Evolutionary conservation across 2,797 vertebrate species (phyloP).

Genomic region (Chrosomus eos): DNA sequence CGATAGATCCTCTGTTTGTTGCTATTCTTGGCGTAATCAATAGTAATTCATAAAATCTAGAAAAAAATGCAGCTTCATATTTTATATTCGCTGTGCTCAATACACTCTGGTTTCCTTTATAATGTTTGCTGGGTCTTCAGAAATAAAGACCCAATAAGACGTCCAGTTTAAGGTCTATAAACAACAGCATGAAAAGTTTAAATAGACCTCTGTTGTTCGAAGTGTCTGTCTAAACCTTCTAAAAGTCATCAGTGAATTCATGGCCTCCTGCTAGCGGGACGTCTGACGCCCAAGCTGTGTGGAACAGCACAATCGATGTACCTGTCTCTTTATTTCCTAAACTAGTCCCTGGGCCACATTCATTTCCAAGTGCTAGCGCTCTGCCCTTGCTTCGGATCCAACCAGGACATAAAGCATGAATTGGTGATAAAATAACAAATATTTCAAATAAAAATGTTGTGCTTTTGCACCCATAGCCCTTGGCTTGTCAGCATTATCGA

Average conservation of each 20-base stretch:
- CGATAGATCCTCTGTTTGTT: slow-evolving; percentile 1
- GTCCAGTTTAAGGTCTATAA: slow-evolving; percentile 23
- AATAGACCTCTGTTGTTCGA: slow-evolving; percentile 15
- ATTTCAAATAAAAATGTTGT: slow-evolving; percentile 12
- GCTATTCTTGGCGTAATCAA: slow-evolving; percentile 20
- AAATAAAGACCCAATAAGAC: slow-evolving; percentile 26
- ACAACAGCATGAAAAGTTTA: slow-evolving; percentile 21
- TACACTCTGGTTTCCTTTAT: not conserved
- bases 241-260: slow-evolving; percentile 34
- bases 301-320: slow-evolving; percentile 27
- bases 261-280: not conserved
- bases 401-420: slow-evolving; percentile 32
- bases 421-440: slow-evolving; percentile 22
- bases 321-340: slow-evolving; percentile 23
- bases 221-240: slow-evolving; percentile 1
- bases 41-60: slow-evolving; percentile 16
- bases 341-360: slow-evolving; percentile 17
- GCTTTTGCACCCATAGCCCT: not conserved
- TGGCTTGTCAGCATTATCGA: not conserved
- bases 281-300: slow-evolving; percentile 1
- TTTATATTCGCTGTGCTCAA: not conserved
- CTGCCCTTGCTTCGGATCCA: slow-evolving; percentile 23
- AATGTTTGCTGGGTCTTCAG: not conserved
- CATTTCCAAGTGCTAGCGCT: slow-evolving; percentile 5
- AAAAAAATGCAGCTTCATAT: not conserved